A percentile compares a stretch with the other conserved stretches of the same genome.
phyloP scores from a whole-genome alignment of 2,797 vertebrate species.

The Coregonus sp. region DNA sequence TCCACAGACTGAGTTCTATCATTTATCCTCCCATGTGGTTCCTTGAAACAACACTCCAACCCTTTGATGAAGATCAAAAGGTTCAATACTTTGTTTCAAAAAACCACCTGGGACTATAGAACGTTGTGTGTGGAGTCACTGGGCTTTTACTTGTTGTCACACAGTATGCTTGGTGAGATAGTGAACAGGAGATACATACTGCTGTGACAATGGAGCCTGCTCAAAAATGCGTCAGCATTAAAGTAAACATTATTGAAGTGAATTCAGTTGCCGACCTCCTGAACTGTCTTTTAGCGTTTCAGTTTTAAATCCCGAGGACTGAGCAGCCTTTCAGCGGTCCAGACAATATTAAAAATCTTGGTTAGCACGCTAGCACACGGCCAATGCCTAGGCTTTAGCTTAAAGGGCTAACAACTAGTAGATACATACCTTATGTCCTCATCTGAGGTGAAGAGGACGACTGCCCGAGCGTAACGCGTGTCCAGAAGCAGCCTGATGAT shows the following conservation, averaged over 20 bases:
- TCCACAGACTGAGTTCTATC: not conserved
- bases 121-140: not conserved
- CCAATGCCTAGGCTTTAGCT: not conserved
- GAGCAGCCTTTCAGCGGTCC: not conserved
- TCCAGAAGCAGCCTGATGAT: constrained; percentile 89
- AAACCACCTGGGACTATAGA: not conserved
- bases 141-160: no score
- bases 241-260: no score
- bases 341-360: no score
- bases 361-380: not conserved
- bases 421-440: constrained; percentile 90
- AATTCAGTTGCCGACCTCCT: no score
- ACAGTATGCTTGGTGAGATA: no score
- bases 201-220: no score
- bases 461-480: constrained; percentile 84
- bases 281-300: no score
- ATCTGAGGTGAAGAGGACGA: constrained; percentile 91
- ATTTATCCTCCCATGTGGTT: not conserved
- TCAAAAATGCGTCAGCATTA: no score
- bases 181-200: no score
- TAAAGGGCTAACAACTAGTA: no score
- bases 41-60: not conserved
- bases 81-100: not conserved
- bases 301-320: no score
- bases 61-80: not conserved